Evolutionary conservation across 1,140 invertebrate genomes (phyloP).

Genomic region (Semibalanus balanoides): DNA sequence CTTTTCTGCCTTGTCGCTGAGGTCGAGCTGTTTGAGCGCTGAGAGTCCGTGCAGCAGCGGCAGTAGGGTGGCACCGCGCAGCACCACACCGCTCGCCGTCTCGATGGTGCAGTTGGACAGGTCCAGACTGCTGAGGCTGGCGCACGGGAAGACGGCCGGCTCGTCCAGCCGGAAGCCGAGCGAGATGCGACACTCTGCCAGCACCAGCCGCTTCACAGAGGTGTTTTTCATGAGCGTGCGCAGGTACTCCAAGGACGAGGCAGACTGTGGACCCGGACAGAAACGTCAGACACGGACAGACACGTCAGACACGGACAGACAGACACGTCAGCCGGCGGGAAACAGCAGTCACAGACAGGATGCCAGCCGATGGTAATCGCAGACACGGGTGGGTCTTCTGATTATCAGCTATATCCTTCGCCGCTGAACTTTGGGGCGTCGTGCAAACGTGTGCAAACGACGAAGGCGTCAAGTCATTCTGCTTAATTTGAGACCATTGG

Average conservation of each 20-base stretch:
- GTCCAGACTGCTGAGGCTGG: background rate
- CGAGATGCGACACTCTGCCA: background rate
- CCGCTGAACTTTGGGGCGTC: no score
- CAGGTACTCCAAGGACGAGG: background rate
- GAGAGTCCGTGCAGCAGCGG: background rate
- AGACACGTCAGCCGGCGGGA: background rate
- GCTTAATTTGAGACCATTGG: background rate
- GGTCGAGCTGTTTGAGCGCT: background rate
- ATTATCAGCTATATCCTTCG: no score
- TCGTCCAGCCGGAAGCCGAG: background rate
- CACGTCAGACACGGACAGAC: no score
- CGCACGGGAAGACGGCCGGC: background rate
- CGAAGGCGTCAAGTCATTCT: background rate
- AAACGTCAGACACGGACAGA: background rate
- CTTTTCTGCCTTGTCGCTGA: background rate
- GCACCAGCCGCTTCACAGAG: background rate
- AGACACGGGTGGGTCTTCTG: no score
- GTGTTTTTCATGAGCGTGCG: background rate
- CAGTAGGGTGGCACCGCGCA: background rate
- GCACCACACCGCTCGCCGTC: background rate
- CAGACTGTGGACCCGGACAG: background rate
- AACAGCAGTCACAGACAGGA: no score
- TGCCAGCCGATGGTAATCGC: no score
- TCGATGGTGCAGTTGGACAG: background rate
- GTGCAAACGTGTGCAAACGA: no score